Evolutionary conservation across 1,140 invertebrate genomes (phyloP).

Genomic region (Goniozus legneri): DNA sequence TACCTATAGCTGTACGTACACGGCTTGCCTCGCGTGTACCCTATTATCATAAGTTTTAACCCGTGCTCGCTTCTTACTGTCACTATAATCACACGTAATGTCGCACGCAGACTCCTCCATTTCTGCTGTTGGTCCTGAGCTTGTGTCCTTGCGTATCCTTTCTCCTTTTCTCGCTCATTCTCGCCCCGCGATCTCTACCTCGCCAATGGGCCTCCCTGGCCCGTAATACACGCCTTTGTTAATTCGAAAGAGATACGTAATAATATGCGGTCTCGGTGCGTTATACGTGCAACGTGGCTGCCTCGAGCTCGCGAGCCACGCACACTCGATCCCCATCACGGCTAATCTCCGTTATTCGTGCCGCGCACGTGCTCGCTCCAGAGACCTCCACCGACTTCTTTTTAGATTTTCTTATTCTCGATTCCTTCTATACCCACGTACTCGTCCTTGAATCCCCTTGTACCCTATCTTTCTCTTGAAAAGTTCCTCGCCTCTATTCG

Average conservation of each 20-base stretch:
- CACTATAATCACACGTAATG: slow-evolving; percentile 34
- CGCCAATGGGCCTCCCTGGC: slow-evolving; percentile 12
- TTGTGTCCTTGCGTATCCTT: background rate
- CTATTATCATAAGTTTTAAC: slow-evolving; percentile 35
- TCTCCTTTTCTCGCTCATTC: slow-evolving; percentile 7
- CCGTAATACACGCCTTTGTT: slow-evolving; percentile 29
- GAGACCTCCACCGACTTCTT: too few species aligned
- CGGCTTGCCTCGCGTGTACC: slow-evolving; percentile 8
- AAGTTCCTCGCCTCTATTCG: too few species aligned
- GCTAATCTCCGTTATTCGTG: too few species aligned
- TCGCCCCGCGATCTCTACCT: slow-evolving; percentile 3
- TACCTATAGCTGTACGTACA: slow-evolving; percentile 3
- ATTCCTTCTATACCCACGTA: background rate
- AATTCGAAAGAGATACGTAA: slow-evolving; percentile 30
- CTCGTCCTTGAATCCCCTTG: background rate
- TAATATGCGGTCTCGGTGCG: slow-evolving; percentile 22
- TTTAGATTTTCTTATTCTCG: background rate
- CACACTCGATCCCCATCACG: background rate
- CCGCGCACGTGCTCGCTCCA: background rate
- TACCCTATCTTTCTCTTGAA: background rate
- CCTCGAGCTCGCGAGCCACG: too few species aligned
- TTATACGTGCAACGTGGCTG: background rate
- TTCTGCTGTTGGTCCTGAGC: background rate
- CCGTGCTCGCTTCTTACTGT: slow-evolving; percentile 27
- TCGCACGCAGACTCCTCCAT: slow-evolving; percentile 14